Conservation (phyloP, 2,888 invertebrate genomes). For the Sacculina carcini region DNA sequence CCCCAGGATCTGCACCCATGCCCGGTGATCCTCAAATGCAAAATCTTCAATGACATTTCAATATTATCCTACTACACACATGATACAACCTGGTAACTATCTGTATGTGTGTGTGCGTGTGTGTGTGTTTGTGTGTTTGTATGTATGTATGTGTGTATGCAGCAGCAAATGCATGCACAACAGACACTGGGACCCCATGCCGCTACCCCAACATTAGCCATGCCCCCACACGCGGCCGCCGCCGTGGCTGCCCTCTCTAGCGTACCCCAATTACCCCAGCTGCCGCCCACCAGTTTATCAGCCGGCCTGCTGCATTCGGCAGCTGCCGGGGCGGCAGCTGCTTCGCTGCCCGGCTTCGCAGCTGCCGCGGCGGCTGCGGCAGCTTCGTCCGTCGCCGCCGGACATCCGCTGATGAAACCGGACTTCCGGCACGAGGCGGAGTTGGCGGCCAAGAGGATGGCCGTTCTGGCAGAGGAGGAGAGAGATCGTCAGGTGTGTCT, state of each 20-base stretch:
- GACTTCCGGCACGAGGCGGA: slow-evolving; percentile 1
- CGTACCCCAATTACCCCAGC: slow-evolving; percentile 27
- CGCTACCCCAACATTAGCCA: too few relatives aligned
- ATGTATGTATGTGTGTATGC: too few relatives aligned
- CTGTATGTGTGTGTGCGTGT: slow-evolving; percentile 15
- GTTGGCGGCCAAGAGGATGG: slow-evolving; percentile 3
- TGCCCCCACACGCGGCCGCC: slow-evolving; percentile 27
- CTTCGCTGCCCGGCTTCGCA: slow-evolving; percentile 15
- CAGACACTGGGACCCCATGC: slow-evolving; percentile 28
- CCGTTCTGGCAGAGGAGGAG: neutral
- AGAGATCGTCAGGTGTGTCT: slow-evolving; percentile 24
- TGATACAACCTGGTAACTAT: slow-evolving; percentile 7
- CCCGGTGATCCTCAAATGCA: too few relatives aligned
- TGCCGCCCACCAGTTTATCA: slow-evolving; percentile 18
- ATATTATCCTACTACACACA: slow-evolving; percentile 10
- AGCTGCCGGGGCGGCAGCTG: slow-evolving; percentile 30
- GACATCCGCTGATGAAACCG: slow-evolving; percentile 23
- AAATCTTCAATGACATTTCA: too few relatives aligned
- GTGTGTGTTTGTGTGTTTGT: too few relatives aligned
- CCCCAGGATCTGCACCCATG: too few relatives aligned
- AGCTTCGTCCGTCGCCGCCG: slow-evolving; percentile 29
- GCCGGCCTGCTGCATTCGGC: slow-evolving; percentile 26
- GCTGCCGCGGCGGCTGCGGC: slow-evolving; percentile 14
- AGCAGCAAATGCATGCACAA: slow-evolving; percentile 83
- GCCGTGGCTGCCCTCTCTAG: slow-evolving; percentile 42